Base-by-base conservation (phyloP, 2,888 invertebrate species). In the Ditula angustiorana region DNA sequence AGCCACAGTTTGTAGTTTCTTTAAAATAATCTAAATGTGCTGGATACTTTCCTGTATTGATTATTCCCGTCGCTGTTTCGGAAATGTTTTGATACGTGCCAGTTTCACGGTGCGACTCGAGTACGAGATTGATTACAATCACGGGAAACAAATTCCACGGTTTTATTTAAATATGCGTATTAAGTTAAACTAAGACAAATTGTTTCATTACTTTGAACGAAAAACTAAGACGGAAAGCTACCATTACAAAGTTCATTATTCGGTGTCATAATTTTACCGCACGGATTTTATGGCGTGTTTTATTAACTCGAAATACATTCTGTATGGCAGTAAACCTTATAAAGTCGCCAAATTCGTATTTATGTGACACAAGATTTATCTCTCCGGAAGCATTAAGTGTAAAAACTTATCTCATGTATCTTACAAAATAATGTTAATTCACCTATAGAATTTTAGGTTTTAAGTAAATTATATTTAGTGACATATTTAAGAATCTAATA, bases 1-100 rank as follows among this genome's bases (percentile, higher is more conserved):
- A 44, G 80, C 73, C 71, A 71, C 71, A 75, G 44, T 77, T 79
- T 81, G 72, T 71, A 75, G 44, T 77, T 79, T 81, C 73, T 71
- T 72, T 73, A 72, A 71, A 70, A 60, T 63, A 35, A 41, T 57
- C 28, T 23, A n/a, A n/a, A 33, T 23, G 3, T n/a, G 7, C 10
- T 19, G 11, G 1, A 10, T 8, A 28, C 21, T 8, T 21, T 13
- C 8, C 5, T n/a, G 24, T 50, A 57, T 55, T 10, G 30, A 58
- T 30, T 49, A 5, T 35, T 46, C 16, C 26, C 41, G 26, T 47
- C 23, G n/a, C 74, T 67, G 72, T 72, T 71, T 71, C 71, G 72
- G 75, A 76, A 75, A 75, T 73, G 67, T 70, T 77, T 74, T 68
- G 69, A 72, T 74, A 71, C 67, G 71, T 73, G 71, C 73, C 74